Evolutionary conservation across 2,797 vertebrate species (phyloP).

Genomic region (Uromys caudimaculatus): DNA sequence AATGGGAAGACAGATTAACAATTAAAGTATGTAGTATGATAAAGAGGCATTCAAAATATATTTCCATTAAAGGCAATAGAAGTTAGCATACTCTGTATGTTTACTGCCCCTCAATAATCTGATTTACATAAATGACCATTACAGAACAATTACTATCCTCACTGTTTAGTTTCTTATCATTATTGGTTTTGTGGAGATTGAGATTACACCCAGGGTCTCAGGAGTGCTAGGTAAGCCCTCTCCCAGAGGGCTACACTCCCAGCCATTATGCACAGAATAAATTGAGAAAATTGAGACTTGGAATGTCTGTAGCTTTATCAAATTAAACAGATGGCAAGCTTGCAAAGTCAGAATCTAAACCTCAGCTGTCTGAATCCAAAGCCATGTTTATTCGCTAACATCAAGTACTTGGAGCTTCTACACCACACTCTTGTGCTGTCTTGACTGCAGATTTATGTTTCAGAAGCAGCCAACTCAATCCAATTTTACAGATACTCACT

Average conservation of each 20-base stretch:
- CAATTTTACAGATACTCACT: neutral
- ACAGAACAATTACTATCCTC: neutral
- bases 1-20: neutral
- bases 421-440: neutral
- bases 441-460: neutral
- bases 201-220: neutral
- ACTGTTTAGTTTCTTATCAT: neutral
- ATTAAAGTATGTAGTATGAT: conserved; percentile 7
- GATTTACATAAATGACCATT: neutral
- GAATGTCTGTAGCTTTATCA: neutral
- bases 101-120: neutral
- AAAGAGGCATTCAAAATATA: neutral
- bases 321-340: conserved; percentile 19
- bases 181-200: neutral
- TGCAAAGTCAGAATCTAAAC: neutral
- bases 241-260: neutral
- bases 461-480: neutral
- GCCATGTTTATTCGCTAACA: neutral
- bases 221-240: neutral
- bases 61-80: neutral
- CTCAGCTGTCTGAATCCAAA: conserved; percentile 6
- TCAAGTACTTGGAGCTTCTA: neutral
- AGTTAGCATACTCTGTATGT: neutral
- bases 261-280: neutral
- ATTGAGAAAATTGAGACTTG: conserved; percentile 30